Evolutionary conservation across 2,113 vertebrate species (phyloP), one percentile per base, ranked within the genome.

Genomic region (Poecile atricapillus): DNA sequence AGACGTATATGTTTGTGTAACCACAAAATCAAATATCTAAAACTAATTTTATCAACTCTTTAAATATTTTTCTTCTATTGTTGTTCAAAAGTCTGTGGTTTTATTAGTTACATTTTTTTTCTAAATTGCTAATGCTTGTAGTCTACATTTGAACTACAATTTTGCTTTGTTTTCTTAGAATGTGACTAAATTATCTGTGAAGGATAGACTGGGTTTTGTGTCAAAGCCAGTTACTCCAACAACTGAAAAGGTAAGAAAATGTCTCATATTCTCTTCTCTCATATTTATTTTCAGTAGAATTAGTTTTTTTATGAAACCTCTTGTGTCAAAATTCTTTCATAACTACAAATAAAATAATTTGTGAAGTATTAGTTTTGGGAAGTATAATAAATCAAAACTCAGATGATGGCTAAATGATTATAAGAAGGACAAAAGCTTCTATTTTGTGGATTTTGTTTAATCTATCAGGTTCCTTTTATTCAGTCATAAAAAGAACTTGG

Each of bases 181-280:
- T 97, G 92, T 98, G 94, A 97, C 97, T 91, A 99, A 99, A 95
- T 95, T 98, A 82, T 99, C 99, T 85, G 98, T 99, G 95, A 99
- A 99, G 94, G 99, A 99, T 79, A 98, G 99, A 87, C 97, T 99
- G 95, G 99, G 99, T 87, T 98, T 99, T 98, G 97, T 98, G 83
- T 96, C 98, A 91, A 99, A 99, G 98, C 98, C 98, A 91, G 96
- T 98, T 96, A 97, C 97, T 89, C 90, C 98, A 96, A 73, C 98
- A 88, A 98, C 98, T 95, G 99, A 98, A 98, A 99, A 99, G 98
- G 99, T 99, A 98, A 97, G 97, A 92, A 87, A 94, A 93, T 94
- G 23, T 64, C 33, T 76, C 5, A 2, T 52, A 24, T 53, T 87
- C 30, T 60, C 14, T 77, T 77, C 24, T 76, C 44, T 94, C 22